phyloP scores from a whole-genome alignment of 2,797 vertebrate species.

The Microctenopoma steveboyesi region DNA sequence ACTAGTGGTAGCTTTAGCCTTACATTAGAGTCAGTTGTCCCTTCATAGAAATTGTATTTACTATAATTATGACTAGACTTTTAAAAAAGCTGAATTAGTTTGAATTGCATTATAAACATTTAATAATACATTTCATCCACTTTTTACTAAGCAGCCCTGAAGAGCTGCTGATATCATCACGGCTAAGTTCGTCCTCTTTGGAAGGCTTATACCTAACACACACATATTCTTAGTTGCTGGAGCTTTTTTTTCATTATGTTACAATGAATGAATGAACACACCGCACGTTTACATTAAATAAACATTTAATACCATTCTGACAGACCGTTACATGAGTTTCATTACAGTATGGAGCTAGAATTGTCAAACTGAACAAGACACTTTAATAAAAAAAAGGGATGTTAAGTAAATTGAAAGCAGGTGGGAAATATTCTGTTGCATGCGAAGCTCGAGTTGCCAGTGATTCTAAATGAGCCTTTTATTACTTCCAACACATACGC shows the following conservation, averaged over 20 bases:
- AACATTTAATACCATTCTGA: constrained; percentile 43
- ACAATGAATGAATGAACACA: background rate
- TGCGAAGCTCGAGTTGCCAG: constrained; percentile 2
- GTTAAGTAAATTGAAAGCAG: constrained; percentile 28
- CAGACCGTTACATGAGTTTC: constrained; percentile 18
- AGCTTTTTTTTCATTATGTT: background rate
- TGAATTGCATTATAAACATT: background rate
- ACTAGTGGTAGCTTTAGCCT: background rate
- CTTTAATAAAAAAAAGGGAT: constrained; percentile 35
- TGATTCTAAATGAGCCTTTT: constrained; percentile 22
- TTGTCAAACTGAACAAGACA: constrained; percentile 24
- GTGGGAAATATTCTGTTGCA: constrained; percentile 26
- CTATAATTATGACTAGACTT: background rate
- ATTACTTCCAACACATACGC: constrained; percentile 12
- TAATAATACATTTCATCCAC: background rate
- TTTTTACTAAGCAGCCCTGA: constrained; percentile 20
- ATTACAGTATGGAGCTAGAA: constrained; percentile 5
- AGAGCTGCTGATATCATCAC: constrained; percentile 34
- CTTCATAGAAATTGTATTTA: background rate
- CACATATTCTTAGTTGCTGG: background rate
- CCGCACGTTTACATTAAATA: constrained; percentile 14
- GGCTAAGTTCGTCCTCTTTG: constrained; percentile 37
- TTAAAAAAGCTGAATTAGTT: background rate
- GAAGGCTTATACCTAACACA: constrained; percentile 1
- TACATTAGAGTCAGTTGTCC: background rate